Base-by-base conservation (phyloP, 2,797 vertebrate species). In the Esox masquinongy region DNA sequence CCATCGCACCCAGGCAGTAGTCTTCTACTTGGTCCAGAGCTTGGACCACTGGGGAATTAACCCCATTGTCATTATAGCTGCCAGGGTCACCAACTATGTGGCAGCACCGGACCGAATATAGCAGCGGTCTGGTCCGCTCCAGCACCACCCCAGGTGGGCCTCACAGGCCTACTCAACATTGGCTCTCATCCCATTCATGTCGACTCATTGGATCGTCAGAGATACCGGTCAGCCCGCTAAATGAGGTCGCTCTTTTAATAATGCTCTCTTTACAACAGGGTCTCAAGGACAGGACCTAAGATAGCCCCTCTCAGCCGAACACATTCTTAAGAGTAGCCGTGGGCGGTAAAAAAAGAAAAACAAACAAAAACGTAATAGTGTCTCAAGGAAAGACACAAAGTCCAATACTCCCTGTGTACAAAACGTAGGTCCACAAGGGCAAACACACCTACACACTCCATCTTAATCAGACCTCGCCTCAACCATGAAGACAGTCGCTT, bases 71-170 rank as follows among this genome's bases (percentile, higher is more conserved):
- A 89, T 91, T 92, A 90, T 77, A 85, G 84, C 74, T 74, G 84
- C 84, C 70, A 86, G 90, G 91, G 89, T 92, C 90, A 92, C 82
- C 84, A 85, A 71, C 80, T 88, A 84, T 84, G 88, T 79, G 90
- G 88, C 86, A 92, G 88, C 87, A 89, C 80, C 87, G 86, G 85
- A 74, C 70, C 74, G 69, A n/a, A 63, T 2, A 61, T 17, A 24
- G 56, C 36, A 29, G 79, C 80, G 80, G 2, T 47, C 81, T 82
- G 86, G 84, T 81, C 78, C 78, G 79, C 61, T 74, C 14, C 67
- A n/a, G 67, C 26, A 43, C 70, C 5, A 31, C 79, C 78, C 70
- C 8, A 82, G 43, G 2, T 5, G 43, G 43, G 12, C 43, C 43
- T 47, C 43, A 14, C 43, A 14, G 43, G 43, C 43, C 43, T 85